These are phyloP conservation scores for Euleptes europaea DNA, from an alignment of 2,113 vertebrate genomes.

Conservation along the genomic window DNA sequence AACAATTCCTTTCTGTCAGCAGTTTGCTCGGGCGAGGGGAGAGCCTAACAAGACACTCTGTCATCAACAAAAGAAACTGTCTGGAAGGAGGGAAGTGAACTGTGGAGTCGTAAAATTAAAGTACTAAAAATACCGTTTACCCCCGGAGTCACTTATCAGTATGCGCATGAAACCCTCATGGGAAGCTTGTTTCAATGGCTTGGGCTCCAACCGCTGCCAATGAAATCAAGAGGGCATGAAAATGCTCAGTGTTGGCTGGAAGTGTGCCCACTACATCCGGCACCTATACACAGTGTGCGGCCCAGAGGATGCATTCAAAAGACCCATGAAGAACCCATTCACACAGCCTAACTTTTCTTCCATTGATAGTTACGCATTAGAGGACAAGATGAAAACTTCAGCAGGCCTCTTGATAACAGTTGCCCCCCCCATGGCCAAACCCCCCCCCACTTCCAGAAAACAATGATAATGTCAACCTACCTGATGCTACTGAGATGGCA, in stretches of 20 bases:
- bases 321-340: neutral
- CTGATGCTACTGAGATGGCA: neutral
- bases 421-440: neutral
- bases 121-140: neutral
- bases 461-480: neutral
- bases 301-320: neutral
- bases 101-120: neutral
- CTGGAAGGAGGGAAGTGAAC: neutral
- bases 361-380: neutral
- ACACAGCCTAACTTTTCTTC: neutral
- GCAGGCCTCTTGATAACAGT: no score
- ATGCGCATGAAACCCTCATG: neutral
- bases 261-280: no score
- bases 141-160: neutral
- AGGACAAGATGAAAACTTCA: neutral
- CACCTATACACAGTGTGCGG: no score
- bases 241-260: no score
- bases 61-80: neutral
- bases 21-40: neutral
- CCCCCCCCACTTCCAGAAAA: neutral
- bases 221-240: no score
- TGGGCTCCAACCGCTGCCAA: no score
- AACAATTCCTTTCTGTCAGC: conserved; percentile 17
- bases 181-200: neutral
- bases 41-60: neutral